phyloP scores from a whole-genome alignment of 2,888 invertebrate genomes.

The Aelia acuminata region DNA sequence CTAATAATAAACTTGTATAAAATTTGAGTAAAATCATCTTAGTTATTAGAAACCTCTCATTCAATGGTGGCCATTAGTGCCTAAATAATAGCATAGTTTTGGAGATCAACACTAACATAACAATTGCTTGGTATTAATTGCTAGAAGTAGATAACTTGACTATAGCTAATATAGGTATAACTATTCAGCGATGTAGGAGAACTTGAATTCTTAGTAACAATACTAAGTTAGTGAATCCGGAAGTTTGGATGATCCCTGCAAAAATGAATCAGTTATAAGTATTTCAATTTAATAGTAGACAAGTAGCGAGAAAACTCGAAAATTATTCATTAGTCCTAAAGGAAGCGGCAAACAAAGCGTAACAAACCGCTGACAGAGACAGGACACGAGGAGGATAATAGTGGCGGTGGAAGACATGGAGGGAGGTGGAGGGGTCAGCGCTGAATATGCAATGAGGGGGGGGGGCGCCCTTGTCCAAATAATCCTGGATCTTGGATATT shows the following conservation, averaged over 20 bases:
- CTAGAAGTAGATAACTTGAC: no score
- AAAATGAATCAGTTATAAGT: neutral
- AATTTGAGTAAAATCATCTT: no score
- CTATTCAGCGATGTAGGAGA: no score
- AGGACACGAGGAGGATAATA: slow-evolving; percentile 25
- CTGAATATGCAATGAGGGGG: neutral
- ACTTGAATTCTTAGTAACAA: no score
- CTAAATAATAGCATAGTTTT: no score
- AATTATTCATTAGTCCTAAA: neutral
- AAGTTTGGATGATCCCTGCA: neutral
- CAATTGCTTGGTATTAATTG: no score
- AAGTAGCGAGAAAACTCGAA: neutral
- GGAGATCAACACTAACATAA: no score
- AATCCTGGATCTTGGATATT: slow-evolving; percentile 50
- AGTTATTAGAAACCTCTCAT: no score
- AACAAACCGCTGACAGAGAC: slow-evolving; percentile 41
- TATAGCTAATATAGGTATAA: no score
- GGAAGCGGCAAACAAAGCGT: slow-evolving; percentile 3
- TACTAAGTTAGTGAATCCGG: neutral
- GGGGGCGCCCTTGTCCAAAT: slow-evolving; percentile 48
- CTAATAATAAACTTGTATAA: no score
- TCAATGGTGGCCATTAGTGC: no score
- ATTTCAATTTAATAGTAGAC: neutral
- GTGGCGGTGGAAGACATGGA: slow-evolving; percentile 32
- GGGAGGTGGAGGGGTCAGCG: slow-evolving; percentile 46